Percentiles rank a stretch among this genome's conserved stretches.
Conservation (phyloP, 2,113 vertebrate genomes). For the Pseudonaja textilis region DNA sequence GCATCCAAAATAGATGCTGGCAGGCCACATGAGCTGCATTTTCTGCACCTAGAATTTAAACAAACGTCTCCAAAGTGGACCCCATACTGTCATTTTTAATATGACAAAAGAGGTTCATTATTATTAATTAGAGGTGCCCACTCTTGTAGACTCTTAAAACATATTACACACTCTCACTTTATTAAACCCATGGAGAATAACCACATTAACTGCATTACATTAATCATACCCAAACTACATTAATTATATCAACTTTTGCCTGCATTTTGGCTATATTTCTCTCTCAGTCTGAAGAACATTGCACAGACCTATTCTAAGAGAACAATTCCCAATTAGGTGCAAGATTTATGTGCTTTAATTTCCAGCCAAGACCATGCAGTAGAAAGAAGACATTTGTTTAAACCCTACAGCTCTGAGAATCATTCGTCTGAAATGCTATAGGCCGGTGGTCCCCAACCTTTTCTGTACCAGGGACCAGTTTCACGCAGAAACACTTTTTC, state of each 20-base stretch:
- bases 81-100: background rate
- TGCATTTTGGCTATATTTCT: background rate
- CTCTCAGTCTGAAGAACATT: background rate
- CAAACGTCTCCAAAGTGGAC: background rate
- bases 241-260: background rate
- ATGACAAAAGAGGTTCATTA: background rate
- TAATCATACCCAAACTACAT: background rate
- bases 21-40: background rate
- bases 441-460: no score
- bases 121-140: background rate
- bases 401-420: background rate
- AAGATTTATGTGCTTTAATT: background rate
- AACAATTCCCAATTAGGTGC: background rate
- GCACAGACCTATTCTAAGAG: background rate
- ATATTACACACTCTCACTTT: background rate
- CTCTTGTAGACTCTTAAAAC: background rate
- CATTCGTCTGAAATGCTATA: no score
- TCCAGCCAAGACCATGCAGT: background rate
- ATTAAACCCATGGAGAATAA: background rate
- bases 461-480: no score
- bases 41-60: background rate
- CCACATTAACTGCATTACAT: background rate
- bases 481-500: no score
- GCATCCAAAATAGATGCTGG: background rate
- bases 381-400: background rate